Conservation (phyloP, 2,113 vertebrate species). For the Uria lomvia region DNA sequence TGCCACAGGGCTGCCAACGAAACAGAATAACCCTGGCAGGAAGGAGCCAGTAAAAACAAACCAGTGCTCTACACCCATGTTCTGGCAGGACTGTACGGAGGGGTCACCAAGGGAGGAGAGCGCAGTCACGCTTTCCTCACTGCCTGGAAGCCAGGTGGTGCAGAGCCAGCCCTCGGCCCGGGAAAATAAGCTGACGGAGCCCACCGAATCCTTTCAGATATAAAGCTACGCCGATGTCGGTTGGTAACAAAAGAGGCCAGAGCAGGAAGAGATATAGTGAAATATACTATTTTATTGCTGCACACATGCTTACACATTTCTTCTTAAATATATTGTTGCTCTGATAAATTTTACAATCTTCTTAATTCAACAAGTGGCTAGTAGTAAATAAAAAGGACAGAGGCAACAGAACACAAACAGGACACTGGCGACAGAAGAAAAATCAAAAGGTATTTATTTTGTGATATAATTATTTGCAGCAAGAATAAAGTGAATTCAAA, state of each 20-base stretch:
- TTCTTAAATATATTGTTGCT: constrained; percentile 58
- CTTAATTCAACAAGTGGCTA: constrained; percentile 23
- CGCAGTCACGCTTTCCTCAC: background rate
- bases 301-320: constrained; percentile 46
- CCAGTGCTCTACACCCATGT: background rate
- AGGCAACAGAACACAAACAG: constrained; percentile 26
- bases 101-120: background rate
- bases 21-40: background rate
- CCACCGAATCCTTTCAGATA: background rate
- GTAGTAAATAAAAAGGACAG: constrained; percentile 10
- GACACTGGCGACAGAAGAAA: constrained; percentile 11
- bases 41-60: background rate
- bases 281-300: constrained; percentile 73
- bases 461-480: constrained; percentile 22
- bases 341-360: constrained; percentile 56
- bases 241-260: constrained; percentile 10
- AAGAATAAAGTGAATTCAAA: constrained; percentile 33
- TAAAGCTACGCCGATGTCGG: background rate
- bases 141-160: background rate
- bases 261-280: constrained; percentile 7
- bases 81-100: background rate
- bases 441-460: constrained; percentile 1
- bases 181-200: background rate
- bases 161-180: background rate
- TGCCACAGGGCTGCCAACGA: background rate